Evolutionary conservation across 2,113 vertebrate species (phyloP).

Genomic region (Clarias magur): DNA sequence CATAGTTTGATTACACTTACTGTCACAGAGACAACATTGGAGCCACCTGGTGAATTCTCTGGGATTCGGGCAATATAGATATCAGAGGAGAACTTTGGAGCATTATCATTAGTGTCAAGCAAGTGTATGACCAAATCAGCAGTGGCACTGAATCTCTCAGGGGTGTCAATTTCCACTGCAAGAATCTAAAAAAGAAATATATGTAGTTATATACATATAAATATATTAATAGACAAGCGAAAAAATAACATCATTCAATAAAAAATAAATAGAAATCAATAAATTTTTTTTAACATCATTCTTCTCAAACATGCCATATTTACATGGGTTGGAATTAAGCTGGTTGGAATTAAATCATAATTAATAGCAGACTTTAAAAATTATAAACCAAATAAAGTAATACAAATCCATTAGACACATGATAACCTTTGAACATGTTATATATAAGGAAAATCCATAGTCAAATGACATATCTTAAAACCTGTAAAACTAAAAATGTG

Average conservation of each 20-base stretch:
- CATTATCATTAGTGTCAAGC: constrained; percentile 85
- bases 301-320: not conserved
- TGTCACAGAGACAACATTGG: constrained; percentile 80
- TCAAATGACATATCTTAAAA: not conserved
- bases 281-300: not conserved
- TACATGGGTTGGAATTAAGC: not conserved
- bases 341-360: not conserved
- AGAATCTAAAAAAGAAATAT: constrained; percentile 73
- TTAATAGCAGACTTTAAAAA: not conserved
- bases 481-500: not conserved
- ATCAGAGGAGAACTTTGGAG: constrained; percentile 80
- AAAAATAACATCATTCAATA: too few species aligned
- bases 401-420: not conserved
- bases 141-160: constrained; percentile 83
- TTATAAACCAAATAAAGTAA: not conserved
- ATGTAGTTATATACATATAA: too few species aligned
- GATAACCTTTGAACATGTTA: not conserved
- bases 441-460: not conserved
- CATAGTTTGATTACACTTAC: constrained; percentile 65
- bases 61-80: constrained; percentile 84
- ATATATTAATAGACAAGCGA: too few species aligned
- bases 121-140: constrained; percentile 80
- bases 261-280: too few species aligned
- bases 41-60: constrained; percentile 82
- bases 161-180: constrained; percentile 83